Percentiles rank a stretch among this genome's conserved stretches.
phyloP scores from a whole-genome alignment of 2,113 vertebrate species.

The Recurvirostra avosetta region DNA sequence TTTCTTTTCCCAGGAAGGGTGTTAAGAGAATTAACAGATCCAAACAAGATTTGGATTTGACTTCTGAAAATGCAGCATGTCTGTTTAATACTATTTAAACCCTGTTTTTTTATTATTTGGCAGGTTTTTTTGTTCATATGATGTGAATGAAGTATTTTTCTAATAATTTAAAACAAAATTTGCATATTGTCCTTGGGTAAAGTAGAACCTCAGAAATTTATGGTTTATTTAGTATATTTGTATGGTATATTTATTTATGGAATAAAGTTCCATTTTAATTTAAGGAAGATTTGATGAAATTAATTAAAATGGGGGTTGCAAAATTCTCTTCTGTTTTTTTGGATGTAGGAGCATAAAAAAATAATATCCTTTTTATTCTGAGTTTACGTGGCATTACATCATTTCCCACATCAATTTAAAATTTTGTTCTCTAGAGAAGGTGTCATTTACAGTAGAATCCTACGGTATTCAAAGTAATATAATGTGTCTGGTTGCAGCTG shows the following conservation, averaged over 20 bases:
- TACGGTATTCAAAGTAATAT: neutral
- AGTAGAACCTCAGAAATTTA: neutral
- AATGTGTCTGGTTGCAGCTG: neutral
- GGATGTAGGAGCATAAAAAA: neutral
- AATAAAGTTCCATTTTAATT: neutral
- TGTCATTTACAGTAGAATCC: slow-evolving; percentile 3
- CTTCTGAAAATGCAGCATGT: neutral
- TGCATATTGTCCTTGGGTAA: neutral
- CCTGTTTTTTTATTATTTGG: neutral
- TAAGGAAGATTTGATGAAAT: neutral
- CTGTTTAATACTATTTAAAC: neutral
- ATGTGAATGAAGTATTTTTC: neutral
- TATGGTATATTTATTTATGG: no score
- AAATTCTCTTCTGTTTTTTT: neutral
- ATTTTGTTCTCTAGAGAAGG: neutral
- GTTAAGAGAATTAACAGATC: neutral
- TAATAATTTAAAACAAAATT: neutral
- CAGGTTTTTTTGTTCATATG: neutral
- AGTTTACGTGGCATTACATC: neutral
- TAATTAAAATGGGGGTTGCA: neutral
- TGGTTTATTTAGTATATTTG: neutral
- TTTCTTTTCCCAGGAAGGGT: neutral
- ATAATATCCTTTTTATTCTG: neutral
- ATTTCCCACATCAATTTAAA: neutral
- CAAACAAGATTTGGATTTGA: neutral